These are phyloP conservation scores for Adrianichthys oophorus DNA, from an alignment of 2,797 vertebrate species.

Conservation along the genomic window DNA sequence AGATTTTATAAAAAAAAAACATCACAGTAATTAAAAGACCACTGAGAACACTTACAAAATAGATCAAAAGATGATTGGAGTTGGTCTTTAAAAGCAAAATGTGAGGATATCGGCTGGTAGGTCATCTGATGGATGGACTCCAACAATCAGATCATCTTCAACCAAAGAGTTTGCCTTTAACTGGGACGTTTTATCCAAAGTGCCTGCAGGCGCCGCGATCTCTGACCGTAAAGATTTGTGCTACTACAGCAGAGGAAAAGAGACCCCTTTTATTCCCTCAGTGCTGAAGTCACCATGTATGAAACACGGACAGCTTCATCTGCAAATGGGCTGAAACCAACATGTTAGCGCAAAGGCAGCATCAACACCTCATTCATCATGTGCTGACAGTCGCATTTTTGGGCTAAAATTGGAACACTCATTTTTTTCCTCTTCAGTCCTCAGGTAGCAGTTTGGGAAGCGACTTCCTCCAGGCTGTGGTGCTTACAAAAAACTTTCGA, in stretches of 20 bases:
- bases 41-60: too few relatives aligned
- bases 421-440: slow-evolving; percentile 9
- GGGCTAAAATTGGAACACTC: slow-evolving; percentile 24
- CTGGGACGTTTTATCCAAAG: slow-evolving; percentile 34
- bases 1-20: too few relatives aligned
- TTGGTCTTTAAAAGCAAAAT: too few relatives aligned
- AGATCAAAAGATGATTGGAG: too few relatives aligned
- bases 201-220: slow-evolving; percentile 47
- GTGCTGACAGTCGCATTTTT: slow-evolving; percentile 4
- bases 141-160: slow-evolving; percentile 28
- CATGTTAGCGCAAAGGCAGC: slow-evolving; percentile 9
- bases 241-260: background rate
- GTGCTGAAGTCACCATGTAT: slow-evolving; percentile 1
- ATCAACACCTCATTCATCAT: slow-evolving; percentile 28
- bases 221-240: slow-evolving; percentile 50
- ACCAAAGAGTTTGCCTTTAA: slow-evolving; percentile 44
- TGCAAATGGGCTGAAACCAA: slow-evolving; percentile 21
- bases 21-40: too few relatives aligned
- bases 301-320: slow-evolving; percentile 15
- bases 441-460: slow-evolving; percentile 38
- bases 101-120: slow-evolving; percentile 26
- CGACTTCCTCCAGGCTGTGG: slow-evolving; percentile 31
- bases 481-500: slow-evolving; percentile 26
- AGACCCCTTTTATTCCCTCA: background rate
- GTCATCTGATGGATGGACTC: slow-evolving; percentile 21